Conservation (phyloP, 1,140 invertebrate genomes). For the Adoxophyes honmai region DNA sequence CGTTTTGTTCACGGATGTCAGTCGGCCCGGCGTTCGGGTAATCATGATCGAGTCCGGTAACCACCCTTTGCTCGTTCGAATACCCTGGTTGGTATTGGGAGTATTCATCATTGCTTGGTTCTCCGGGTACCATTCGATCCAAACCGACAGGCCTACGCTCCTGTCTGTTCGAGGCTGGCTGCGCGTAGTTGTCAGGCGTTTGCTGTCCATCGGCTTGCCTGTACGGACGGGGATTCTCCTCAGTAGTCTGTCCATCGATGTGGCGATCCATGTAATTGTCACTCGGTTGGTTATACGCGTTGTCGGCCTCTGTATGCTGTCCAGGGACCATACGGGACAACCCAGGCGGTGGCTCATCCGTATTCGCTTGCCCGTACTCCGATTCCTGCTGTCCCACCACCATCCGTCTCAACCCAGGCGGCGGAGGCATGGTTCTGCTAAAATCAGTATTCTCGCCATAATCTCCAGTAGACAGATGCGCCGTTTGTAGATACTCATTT, state of each 20-base stretch:
- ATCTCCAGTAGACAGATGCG: constrained; percentile 80
- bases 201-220: constrained; percentile 68
- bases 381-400: constrained; percentile 81
- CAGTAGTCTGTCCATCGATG: constrained; percentile 66
- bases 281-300: constrained; percentile 53
- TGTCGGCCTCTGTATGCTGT: constrained; percentile 58
- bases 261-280: constrained; percentile 70
- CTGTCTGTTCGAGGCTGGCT: constrained; percentile 34
- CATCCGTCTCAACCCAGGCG: constrained; percentile 79
- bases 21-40: constrained; percentile 44
- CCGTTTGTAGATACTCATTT: constrained; percentile 85
- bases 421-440: constrained; percentile 77
- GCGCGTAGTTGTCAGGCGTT: constrained; percentile 56
- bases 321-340: constrained; percentile 79
- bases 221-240: constrained; percentile 51
- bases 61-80: constrained; percentile 67
- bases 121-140: constrained; percentile 71
- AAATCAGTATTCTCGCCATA: constrained; percentile 71
- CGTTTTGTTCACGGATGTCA: constrained; percentile 66
- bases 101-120: constrained; percentile 64
- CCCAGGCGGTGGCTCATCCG: constrained; percentile 77
- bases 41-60: constrained; percentile 71
- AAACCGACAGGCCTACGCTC: constrained; percentile 65
- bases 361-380: constrained; percentile 71
- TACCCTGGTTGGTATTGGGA: constrained; percentile 48